A percentile compares a stretch with the other conserved stretches of the same genome.
Conservation (phyloP, 2,797 vertebrate species). For the Artibeus lituratus region DNA sequence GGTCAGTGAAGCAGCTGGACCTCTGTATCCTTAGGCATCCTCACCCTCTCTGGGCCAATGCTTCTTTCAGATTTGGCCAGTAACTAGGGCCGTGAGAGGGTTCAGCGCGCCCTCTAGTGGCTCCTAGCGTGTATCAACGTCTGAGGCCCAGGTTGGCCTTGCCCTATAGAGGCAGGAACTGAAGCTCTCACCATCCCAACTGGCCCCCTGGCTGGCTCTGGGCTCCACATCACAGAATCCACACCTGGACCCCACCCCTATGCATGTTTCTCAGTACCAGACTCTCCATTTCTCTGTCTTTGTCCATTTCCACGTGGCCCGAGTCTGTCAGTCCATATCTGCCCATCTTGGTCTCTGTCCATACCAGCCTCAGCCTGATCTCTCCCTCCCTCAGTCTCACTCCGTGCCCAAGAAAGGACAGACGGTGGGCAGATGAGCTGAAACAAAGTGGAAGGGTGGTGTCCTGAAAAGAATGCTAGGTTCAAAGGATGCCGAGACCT, state of each 20-base stretch:
- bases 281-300: background rate
- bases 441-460: background rate
- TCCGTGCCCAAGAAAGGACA: background rate
- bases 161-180: background rate
- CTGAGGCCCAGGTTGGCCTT: background rate
- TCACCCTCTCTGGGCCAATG: background rate
- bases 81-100: background rate
- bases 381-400: background rate
- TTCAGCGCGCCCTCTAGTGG: slow-evolving; percentile 56
- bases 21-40: background rate
- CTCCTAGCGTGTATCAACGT: background rate
- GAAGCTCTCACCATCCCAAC: background rate
- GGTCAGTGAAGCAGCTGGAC: background rate
- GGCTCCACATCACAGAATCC: background rate
- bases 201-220: background rate
- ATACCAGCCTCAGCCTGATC: background rate
- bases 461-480: background rate
- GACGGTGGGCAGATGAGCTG: background rate
- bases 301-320: background rate
- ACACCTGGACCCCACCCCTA: background rate
- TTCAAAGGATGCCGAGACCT: background rate
- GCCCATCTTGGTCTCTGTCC: background rate
- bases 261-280: background rate
- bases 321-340: background rate
- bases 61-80: background rate